A percentile compares a stretch with the other conserved stretches of the same genome.
These are phyloP conservation scores for Riptortus pedestris DNA, from an alignment of 1,140 invertebrate species.

Conservation along the genomic window DNA sequence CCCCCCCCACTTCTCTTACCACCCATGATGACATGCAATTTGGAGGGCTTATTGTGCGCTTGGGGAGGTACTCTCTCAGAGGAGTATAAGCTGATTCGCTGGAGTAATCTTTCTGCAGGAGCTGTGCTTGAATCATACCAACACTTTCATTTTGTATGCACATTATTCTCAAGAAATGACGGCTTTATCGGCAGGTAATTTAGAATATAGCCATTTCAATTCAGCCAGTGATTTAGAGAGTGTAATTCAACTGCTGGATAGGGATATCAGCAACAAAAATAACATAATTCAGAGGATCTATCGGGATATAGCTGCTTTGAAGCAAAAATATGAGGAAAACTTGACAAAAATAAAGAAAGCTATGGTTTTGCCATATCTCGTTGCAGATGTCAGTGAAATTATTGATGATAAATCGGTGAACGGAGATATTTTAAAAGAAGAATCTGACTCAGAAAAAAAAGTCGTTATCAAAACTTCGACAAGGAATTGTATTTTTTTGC, in stretches of 20 bases:
- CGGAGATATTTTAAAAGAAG: constrained; percentile 88
- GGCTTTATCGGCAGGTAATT: too few relatives aligned
- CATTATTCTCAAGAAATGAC: too few relatives aligned
- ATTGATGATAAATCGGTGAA: constrained; percentile 91
- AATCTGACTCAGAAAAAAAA: constrained; percentile 97
- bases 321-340: constrained; percentile 96
- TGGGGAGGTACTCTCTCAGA: too few relatives aligned
- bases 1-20: too few relatives aligned
- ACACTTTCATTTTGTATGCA: too few relatives aligned
- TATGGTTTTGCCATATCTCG: constrained; percentile 94
- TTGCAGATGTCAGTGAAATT: constrained; percentile 96
- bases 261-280: constrained; percentile 98
- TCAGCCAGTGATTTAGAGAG: too few relatives aligned
- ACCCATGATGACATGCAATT: too few relatives aligned
- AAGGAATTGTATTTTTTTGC: constrained; percentile 94
- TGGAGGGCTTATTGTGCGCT: too few relatives aligned
- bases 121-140: too few relatives aligned
- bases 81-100: too few relatives aligned
- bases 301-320: constrained; percentile 90
- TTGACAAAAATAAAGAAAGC: constrained; percentile 98
- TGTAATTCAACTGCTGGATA: constrained; percentile 88
- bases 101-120: too few relatives aligned
- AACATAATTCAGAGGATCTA: constrained; percentile 92
- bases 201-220: too few relatives aligned
- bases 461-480: constrained; percentile 99